Conservation (phyloP, 1,140 invertebrate species). For the Drosophila seguyi region DNA sequence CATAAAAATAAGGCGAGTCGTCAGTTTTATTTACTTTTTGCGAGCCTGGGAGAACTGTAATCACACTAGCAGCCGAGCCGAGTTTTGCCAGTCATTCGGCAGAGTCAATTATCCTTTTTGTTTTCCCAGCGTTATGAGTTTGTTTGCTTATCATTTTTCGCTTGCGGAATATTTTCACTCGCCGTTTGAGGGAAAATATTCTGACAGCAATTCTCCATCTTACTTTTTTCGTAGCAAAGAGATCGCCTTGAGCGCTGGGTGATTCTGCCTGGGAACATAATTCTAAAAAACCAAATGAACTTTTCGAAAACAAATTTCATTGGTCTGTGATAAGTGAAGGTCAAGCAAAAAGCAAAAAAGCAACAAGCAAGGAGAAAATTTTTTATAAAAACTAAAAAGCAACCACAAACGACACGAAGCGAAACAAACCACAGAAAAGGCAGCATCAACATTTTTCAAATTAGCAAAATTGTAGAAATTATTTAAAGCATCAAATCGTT, state of each 20-base stretch:
- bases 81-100: conserved; percentile 15
- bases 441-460: conserved; percentile 70
- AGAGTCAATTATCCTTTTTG: conserved; percentile 45
- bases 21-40: conserved; percentile 39
- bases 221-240: conserved; percentile 4
- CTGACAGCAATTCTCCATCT: background rate
- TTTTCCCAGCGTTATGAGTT: conserved; percentile 24
- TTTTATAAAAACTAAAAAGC: conserved; percentile 52
- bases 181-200: conserved; percentile 11
- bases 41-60: conserved; percentile 27
- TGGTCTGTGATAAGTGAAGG: conserved; percentile 85
- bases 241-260: conserved; percentile 21
- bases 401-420: conserved; percentile 49
- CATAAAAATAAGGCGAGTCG: conserved; percentile 40
- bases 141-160: conserved; percentile 26
- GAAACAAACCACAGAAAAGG: conserved; percentile 65
- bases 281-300: conserved; percentile 61
- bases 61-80: conserved; percentile 29
- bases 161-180: conserved; percentile 10
- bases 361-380: conserved; percentile 36
- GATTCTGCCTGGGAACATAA: conserved; percentile 32
- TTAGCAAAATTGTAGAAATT: conserved; percentile 78
- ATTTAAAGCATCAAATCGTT: conserved; percentile 78
- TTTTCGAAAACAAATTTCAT: conserved; percentile 68
- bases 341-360: conserved; percentile 67